A percentile compares a stretch with the other conserved stretches of the same genome.
phyloP scores from a whole-genome alignment of 2,888 invertebrate genomes.

The Cyrtodaria siliqua region DNA sequence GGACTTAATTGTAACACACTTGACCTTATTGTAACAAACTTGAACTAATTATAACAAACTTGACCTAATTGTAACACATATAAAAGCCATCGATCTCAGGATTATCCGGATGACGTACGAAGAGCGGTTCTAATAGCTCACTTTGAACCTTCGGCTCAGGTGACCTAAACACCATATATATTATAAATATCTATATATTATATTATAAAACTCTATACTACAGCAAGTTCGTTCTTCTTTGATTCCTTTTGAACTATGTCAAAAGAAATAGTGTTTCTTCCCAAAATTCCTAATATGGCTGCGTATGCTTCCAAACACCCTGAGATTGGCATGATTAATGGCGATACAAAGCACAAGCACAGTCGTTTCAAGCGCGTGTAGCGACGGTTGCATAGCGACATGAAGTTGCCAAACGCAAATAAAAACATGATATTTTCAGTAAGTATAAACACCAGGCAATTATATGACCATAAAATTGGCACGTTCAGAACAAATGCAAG shows the following conservation, averaged over 20 bases:
- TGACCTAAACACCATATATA: no score
- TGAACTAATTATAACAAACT: no score
- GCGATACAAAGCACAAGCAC: slow-evolving; percentile 13
- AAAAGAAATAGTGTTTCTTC: slow-evolving; percentile 21
- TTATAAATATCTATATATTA: no score
- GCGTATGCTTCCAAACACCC: slow-evolving; percentile 24
- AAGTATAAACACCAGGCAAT: slow-evolving; percentile 12
- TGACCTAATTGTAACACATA: no score
- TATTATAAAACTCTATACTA: no score
- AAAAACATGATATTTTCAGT: slow-evolving; percentile 24
- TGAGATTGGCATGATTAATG: slow-evolving; percentile 14
- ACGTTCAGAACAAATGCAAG: background rate
- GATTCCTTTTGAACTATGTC: slow-evolving; percentile 36
- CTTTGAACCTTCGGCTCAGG: no score
- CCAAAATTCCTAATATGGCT: slow-evolving; percentile 12
- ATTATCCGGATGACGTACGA: no score
- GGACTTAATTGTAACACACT: no score
- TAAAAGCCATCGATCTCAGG: no score
- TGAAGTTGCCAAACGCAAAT: slow-evolving; percentile 39
- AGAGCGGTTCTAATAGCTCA: no score
- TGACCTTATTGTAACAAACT: no score
- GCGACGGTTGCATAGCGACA: slow-evolving; percentile 31
- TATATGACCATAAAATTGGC: background rate
- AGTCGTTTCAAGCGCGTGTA: slow-evolving; percentile 7
- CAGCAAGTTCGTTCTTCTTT: no score